Evolutionary conservation across 1,140 invertebrate species (phyloP), one percentile per base, ranked within the genome.

Genomic region (Nixonia krombeini): DNA sequence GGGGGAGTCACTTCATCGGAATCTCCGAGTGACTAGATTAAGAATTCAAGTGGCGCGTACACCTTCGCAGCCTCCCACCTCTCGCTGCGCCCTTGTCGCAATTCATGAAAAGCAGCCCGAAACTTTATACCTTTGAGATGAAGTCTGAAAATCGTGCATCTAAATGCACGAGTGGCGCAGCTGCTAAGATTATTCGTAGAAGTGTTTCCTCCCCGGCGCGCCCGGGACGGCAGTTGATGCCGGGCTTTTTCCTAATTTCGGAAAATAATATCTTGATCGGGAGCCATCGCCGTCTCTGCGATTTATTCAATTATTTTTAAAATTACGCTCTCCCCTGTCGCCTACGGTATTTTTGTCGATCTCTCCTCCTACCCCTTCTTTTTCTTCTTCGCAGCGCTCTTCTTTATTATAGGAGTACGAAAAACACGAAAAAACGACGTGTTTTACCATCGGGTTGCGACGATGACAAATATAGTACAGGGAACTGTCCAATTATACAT

Each of bases 161-260:
- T 38, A 40, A 51, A 67, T 40, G 58, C 52, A 49, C 53, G 52
- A 59, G 51, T 56, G 65, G 52, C 53, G 61, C 78, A 81, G 78
- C 80, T 80, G 78, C 69, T 49, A 51, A 70, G 65, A 80, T 80
- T 80, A 79, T 78, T 78, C 62, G 45, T n/a, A n/a, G n/a, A n/a
- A n/a, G n/a, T n/a, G n/a, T n/a, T n/a, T n/a, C n/a, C n/a, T n/a
- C n/a, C n/a, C n/a, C n/a, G n/a, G n/a, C n/a, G n/a, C n/a, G n/a
- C n/a, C n/a, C n/a, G n/a, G n/a, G n/a, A n/a, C n/a, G n/a, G n/a
- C n/a, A n/a, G 77, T 75, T 73, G 33, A 38, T 13, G 51, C 18
- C 45, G 15, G 26, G n/a, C n/a, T n/a, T 55, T 56, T 56, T 26
- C 42, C 52, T 62, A 58, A 67, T 57, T 62, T 35, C 15, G 2